Base-by-base conservation (phyloP, 2,797 vertebrate species). In the Pteronotus mesoamericanus region DNA sequence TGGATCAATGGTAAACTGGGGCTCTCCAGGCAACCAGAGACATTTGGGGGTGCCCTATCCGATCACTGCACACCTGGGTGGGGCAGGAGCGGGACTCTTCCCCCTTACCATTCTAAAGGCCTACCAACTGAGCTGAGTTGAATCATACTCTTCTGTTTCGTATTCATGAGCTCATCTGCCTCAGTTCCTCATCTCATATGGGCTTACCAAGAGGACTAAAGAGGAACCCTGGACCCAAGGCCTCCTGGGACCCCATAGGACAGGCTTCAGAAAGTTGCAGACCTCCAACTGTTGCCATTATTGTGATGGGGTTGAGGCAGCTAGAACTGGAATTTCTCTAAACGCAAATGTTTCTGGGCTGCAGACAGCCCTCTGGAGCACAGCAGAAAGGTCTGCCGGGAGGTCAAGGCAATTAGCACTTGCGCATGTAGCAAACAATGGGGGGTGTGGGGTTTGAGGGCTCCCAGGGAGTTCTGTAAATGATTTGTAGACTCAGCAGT, bases 1-100 rank as follows among this genome's bases (percentile, higher is more conserved):
- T 39, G 19, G 71, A 34, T 14, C 7, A 24, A 1, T 3, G 1
- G 4, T 57, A 34, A 89, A 37, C 21, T 2, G 0, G 37, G n/a
- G n/a, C 18, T 37, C 34, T 39, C 48, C 1, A 15, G 69, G 37
- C 37, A 71, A 44, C 22, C 69, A 6, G 14, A 34, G 22, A 48
- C 39, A 39, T 15, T 6, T 26, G 48, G 71, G 7, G n/a, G n/a
- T n/a, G n/a, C n/a, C n/a, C n/a, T 4, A 4, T 24, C 84, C 53
- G 29, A 3, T 3, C 34, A 9, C 37, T 2, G 15, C 34, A 14
- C 22, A 1, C 15, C 1, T 1, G 0, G 10, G 11, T n/a, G n/a
- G 9, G 29, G 2, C 2, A 22, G 46, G 64, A 4, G 3, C 26
- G 5, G 26, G 21, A 1, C 3, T 18, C 18, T 3, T 3, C 51